Percentiles rank a stretch among this genome's conserved stretches.
Evolutionary conservation across 1,140 invertebrate species (phyloP).

Genomic region (Ganaspis sp.): DNA sequence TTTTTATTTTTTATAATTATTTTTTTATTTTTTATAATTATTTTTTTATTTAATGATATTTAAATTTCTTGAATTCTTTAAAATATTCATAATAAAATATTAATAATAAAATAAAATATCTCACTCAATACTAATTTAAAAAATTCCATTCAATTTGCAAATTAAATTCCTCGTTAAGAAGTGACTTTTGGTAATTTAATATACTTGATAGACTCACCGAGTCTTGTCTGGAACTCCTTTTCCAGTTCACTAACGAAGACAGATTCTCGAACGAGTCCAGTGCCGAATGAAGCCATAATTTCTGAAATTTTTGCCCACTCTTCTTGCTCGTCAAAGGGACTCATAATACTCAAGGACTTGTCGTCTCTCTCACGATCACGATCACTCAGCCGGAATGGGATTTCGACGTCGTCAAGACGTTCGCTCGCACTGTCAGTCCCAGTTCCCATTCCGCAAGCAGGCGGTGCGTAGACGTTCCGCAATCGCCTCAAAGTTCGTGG

Average conservation of each 20-base stretch:
- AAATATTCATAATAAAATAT: too few relatives aligned
- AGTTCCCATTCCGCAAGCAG: conserved; percentile 68
- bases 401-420: conserved; percentile 78
- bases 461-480: conserved; percentile 76
- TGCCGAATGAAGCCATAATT: conserved; percentile 94
- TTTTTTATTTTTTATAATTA: too few relatives aligned
- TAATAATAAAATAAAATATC: too few relatives aligned
- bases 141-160: too few relatives aligned
- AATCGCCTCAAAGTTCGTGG: conserved; percentile 85
- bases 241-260: conserved; percentile 90
- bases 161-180: not conserved
- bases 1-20: too few relatives aligned
- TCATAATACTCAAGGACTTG: conserved; percentile 85
- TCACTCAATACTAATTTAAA: too few relatives aligned
- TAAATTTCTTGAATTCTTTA: too few relatives aligned
- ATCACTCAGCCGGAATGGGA: conserved; percentile 59
- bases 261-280: conserved; percentile 85
- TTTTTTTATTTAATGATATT: too few relatives aligned
- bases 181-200: not conserved
- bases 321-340: conserved; percentile 93
- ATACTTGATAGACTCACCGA: conserved; percentile 73
- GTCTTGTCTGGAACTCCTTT: conserved; percentile 86
- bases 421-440: conserved; percentile 70
- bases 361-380: conserved; percentile 72
- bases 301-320: conserved; percentile 97